phyloP scores from a whole-genome alignment of 2,888 invertebrate species.

The Caenorhabditis sulstoni region DNA sequence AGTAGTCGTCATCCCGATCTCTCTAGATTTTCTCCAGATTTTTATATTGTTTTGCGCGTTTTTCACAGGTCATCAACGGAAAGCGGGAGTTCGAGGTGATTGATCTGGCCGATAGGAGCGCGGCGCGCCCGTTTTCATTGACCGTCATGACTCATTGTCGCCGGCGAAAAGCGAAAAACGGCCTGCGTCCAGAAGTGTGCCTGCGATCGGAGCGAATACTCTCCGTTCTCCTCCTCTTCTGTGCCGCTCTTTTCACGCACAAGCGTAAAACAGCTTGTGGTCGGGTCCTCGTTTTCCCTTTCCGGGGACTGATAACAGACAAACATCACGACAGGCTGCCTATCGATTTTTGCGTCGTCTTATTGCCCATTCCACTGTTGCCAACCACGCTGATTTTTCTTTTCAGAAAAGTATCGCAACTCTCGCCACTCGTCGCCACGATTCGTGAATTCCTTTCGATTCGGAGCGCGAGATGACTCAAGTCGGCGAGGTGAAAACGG shows the following conservation, averaged over 20 bases:
- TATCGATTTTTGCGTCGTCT: slow-evolving; percentile 41
- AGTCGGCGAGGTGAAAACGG: slow-evolving; percentile 44
- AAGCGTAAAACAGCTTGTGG: slow-evolving; percentile 19
- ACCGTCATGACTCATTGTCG: slow-evolving; percentile 46
- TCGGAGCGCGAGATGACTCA: slow-evolving; percentile 41
- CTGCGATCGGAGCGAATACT: neutral
- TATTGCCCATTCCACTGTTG: neutral
- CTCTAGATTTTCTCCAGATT: slow-evolving; percentile 17
- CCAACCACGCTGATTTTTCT: neutral
- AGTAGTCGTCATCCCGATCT: slow-evolving; percentile 13
- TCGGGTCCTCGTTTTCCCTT: slow-evolving; percentile 17
- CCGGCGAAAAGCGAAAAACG: slow-evolving; percentile 36
- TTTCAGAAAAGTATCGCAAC: slow-evolving; percentile 44
- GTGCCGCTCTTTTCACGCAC: slow-evolving; percentile 23
- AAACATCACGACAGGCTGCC: slow-evolving; percentile 14
- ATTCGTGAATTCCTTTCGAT: slow-evolving; percentile 10
- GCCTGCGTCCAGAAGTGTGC: slow-evolving; percentile 9
- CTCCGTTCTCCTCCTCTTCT: slow-evolving; percentile 6
- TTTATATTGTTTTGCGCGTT: slow-evolving; percentile 36
- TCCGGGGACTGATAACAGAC: slow-evolving; percentile 34
- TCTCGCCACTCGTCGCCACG: neutral
- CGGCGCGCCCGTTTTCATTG: slow-evolving; percentile 41
- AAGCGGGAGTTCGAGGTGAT: slow-evolving; percentile 42
- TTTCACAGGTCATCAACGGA: slow-evolving; percentile 46
- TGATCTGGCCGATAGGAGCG: slow-evolving; percentile 48